Base-by-base conservation (phyloP, 2,113 vertebrate genomes). In the Spea multiplicata region DNA sequence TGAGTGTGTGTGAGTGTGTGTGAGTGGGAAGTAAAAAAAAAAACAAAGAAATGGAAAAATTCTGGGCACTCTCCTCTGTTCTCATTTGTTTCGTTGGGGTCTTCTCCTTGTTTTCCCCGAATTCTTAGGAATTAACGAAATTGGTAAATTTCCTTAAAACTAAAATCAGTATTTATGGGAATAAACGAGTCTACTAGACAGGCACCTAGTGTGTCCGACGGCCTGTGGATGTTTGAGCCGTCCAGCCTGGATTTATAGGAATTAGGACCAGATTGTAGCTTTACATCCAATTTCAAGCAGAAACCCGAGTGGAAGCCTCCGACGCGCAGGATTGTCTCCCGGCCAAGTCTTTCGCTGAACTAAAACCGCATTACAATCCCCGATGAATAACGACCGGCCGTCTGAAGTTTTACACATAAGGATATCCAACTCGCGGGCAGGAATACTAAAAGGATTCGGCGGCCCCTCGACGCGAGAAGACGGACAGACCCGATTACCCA, bases 401-500 rank as follows among this genome's bases (percentile, higher is more conserved):
- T 13, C 17, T 59, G n/a, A 14, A 80, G 76, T 69, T 78, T 66
- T 71, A 0, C 0, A 69, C 73, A 76, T 75, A 50, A 82, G 85
- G 85, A 72, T 2, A 44, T 81, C 53, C 9, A 72, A 78, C 14
- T 70, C 77, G 66, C 76, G 0, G 0, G 3, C 0, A 0, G 80
- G 80, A 74, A 76, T 74, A 81, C 76, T 45, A 71, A 76, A 52
- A 14, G 57, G 74, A 30, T 77, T 80, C 0, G 0, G 70, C 62
- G 55, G 61, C 30, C 10, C 80, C 73, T 73, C 72, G 6, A 0
- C 0, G 3, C 0, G 2, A 53, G 52, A 47, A 44, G 61, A 84
- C 81, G 16, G 67, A 82, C 61, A 61, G 61, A 75, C 3, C 44
- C 49, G 75, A 83, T 83, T 81, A 79, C 65, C 83, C 71, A 48